Base-by-base conservation (phyloP, 2,797 vertebrate species). In the Morus bassanus region DNA sequence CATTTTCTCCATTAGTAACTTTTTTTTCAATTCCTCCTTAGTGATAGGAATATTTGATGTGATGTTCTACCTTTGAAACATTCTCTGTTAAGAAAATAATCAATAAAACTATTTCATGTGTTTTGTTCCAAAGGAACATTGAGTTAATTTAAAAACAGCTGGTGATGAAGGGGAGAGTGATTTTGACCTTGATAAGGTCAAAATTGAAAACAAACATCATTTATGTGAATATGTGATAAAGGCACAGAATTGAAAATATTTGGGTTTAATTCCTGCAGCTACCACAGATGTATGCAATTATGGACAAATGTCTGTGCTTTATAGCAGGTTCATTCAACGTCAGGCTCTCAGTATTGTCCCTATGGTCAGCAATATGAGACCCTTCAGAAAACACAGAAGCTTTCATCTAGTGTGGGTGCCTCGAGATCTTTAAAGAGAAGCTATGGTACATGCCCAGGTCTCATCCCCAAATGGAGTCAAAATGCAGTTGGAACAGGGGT, bases 161-260 rank as follows among this genome's bases (percentile, higher is more conserved):
- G 21, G 86, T 74, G 94, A 85, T 43, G 51, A 91, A 74, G 59
- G 72, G 68, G 23, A 96, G 9, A 81, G 8, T 65, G 8, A 81
- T 79, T 80, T 94, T 82, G 84, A 95, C 45, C 67, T 89, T 65
- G 11, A 17, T 59, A 93, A 25, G 48, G 77, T 97, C 83, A 94
- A 93, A 96, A 95, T 46, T 77, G 64, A 96, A 96, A 96, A 76
- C 18, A 84, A 93, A 68, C 2, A 74, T 91, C 54, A 61, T 67
- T 77, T 76, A 60, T n/a, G 9, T 53, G 50, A 53, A 30, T 57
- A 48, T 41, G 11, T n/a, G 13, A 67, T 74, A 76, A 85, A 95
- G 46, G 19, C 48, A 83, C 10, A 73, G 30, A 87, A 64, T 10
- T 60, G 2, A 73, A 87, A 65, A 68, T 2, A 43, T 37, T 43